Evolutionary conservation across 2,888 invertebrate genomes (phyloP), one percentile per base, ranked within the genome.

Genomic region (Girardia tigrina): DNA sequence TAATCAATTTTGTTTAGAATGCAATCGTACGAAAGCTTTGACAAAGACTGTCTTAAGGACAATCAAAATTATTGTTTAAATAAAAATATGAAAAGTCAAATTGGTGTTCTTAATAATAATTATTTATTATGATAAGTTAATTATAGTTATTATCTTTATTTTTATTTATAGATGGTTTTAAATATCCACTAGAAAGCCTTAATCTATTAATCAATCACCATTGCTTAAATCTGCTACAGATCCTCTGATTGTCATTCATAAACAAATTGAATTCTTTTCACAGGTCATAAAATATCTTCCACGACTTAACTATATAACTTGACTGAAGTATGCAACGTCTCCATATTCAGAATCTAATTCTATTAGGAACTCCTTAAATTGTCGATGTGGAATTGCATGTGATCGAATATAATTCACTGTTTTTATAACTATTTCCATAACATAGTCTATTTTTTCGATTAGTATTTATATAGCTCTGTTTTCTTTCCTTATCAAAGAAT

Each of bases 241-340:
- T n/a, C n/a, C n/a, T n/a, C n/a, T n/a, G n/a, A 20, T 56, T 56
- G n/a, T 56, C 56, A 56, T 56, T 56, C 56, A 56, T 56, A 56
- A 56, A 56, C 56, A 56, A 56, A 16, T 56, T 23, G 23, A 56
- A 20, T 12, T 4, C 56, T 56, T 56, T 23, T 12, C 8, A n/a
- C 23, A 56, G 23, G 20, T 56, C 56, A 56, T 56, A 56, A 56
- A 56, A 56, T 56, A 56, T 56, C 56, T 56, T 56, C 56, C 56
- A 56, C 56, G n/a, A 56, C 56, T 56, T 56, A 12, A 56, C 56
- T 23, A 56, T 56, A 6, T 56, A 23, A 56, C 56, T 56, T 56
- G 4, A 56, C 56, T 56, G 56, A 56, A 56, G 56, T 56, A 56
- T 56, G 23, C 56, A 56, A 16, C n/a, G 56, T 56, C 4, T 20